Base-by-base conservation (phyloP, 37 sponge, comb jelly and placozoan genomes). In the Crambe crambe region DNA sequence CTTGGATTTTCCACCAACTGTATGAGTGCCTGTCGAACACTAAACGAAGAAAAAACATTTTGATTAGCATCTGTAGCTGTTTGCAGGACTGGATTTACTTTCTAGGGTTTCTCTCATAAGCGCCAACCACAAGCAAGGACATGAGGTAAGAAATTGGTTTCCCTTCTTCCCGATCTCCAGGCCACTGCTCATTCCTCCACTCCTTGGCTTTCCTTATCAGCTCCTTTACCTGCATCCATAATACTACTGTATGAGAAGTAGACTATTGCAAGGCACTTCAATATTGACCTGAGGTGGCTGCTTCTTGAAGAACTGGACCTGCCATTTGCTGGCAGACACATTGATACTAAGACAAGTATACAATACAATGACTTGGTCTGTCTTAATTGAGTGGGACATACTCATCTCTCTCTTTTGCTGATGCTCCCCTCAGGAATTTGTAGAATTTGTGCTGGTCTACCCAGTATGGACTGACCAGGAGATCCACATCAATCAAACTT, bases 161-260 rank as follows among this genome's bases (percentile, higher is more conserved):
- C n/a, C 85, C 85, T 36, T 26, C 54, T 2, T 5, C 18, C 39
- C 58, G 27, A 18, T 44, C 20, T 42, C 37, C 37, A 32, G 58
- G 80, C 69, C 31, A 10, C 35, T 37, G 17, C 22, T 87, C 84
- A 43, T 82, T 87, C 92, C 92, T 86, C 26, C 72, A 47, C 12
- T 0, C 83, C 68, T 91, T 87, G 44, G 74, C 87, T 51, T 81
- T 36, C 70, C 41, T 79, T 71, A 91, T 87, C 59, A 80, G 62
- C 69, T 91, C 92, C 42, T 87, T 78, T n/a, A 66, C 78, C 78
- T 65, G 60, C 35, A 58, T 56, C 25, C 4, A 20, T 47, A 54
- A 23, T 1, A 35, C 25, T 25, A 1, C 29, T 23, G 63, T 61
- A 15, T 37, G 6, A 39, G 39, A 6, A 42, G 31, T 23, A 29